phyloP scores from a whole-genome alignment of 2,113 vertebrate species.

The Brachirus orientalis region DNA sequence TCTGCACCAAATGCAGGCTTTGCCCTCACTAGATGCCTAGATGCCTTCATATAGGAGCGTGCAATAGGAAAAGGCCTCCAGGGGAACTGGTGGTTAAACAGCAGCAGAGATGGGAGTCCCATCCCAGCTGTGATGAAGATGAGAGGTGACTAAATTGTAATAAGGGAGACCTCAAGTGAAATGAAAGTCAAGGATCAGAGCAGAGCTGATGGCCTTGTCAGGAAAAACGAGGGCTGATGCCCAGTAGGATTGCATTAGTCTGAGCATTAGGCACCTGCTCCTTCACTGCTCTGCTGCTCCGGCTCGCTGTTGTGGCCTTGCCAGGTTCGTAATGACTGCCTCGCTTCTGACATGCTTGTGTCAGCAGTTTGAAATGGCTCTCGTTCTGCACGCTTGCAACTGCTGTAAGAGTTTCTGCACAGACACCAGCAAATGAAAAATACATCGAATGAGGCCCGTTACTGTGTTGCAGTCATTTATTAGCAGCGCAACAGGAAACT shows the following conservation, averaged over 20 bases:
- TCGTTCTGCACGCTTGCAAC: constrained; percentile 47
- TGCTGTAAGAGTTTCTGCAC: constrained; percentile 27
- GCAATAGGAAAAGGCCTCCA: constrained; percentile 19
- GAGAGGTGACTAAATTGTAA: constrained; percentile 44
- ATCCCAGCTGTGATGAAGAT: constrained; percentile 66
- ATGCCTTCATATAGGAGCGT: constrained; percentile 25
- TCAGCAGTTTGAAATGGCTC: constrained; percentile 75
- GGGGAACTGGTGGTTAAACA: constrained; percentile 38
- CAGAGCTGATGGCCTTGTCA: constrained; percentile 50
- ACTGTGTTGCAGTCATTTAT: constrained; percentile 17
- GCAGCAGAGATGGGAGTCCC: constrained; percentile 39
- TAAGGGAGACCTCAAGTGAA: constrained; percentile 29
- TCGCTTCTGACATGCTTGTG: constrained; percentile 66
- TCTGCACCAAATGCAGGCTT: constrained; percentile 15
- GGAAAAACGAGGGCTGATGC: constrained; percentile 18
- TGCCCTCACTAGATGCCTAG: constrained; percentile 40
- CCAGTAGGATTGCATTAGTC: constrained; percentile 33
- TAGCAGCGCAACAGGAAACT: constrained; percentile 18
- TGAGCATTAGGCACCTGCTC: constrained; percentile 54
- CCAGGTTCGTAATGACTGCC: constrained; percentile 75
- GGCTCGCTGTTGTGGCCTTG: constrained; percentile 50
- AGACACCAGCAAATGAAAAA: constrained; percentile 58
- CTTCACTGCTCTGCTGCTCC: constrained; percentile 51
- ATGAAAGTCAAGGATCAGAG: constrained; percentile 51
- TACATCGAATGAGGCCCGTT: constrained; percentile 43